Evolutionary conservation across 2,888 invertebrate genomes (phyloP).

Genomic region (Caradrina clavipalpis): DNA sequence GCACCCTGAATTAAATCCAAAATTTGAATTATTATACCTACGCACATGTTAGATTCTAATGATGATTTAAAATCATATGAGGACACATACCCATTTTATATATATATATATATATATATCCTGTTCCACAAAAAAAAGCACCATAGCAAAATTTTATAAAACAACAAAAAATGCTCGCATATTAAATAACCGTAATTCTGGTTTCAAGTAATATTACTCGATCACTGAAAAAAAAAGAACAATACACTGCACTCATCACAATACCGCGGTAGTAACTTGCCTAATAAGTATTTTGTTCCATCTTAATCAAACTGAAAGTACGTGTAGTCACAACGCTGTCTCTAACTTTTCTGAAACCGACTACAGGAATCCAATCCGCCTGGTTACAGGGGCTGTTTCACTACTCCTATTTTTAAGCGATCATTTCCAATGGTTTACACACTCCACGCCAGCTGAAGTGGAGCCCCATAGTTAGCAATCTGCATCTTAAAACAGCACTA

Average conservation of each 20-base stretch:
- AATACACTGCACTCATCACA: neutral
- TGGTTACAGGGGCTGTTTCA: neutral
- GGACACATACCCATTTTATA: slow-evolving; percentile 12
- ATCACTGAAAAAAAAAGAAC: neutral
- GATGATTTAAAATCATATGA: neutral
- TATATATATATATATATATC: no score
- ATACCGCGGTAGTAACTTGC: slow-evolving; percentile 5
- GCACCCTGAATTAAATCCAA: neutral
- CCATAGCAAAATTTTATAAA: neutral
- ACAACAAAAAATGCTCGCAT: neutral
- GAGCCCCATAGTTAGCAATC: neutral
- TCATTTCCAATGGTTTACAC: neutral
- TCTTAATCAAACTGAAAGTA: slow-evolving; percentile 8
- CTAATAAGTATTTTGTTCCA: neutral
- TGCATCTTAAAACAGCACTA: neutral
- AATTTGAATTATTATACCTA: no score
- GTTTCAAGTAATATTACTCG: no score
- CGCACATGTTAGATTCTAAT: neutral
- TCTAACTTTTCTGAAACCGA: slow-evolving; percentile 30
- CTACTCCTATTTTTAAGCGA: slow-evolving; percentile 15
- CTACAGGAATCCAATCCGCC: neutral
- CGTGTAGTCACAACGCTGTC: slow-evolving; percentile 32
- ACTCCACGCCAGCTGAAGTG: neutral
- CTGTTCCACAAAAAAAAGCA: neutral
- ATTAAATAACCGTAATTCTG: neutral